Evolutionary conservation across 2,113 vertebrate genomes (phyloP), one percentile per base, ranked within the genome.

Genomic region (Aegotheles bennettii): DNA sequence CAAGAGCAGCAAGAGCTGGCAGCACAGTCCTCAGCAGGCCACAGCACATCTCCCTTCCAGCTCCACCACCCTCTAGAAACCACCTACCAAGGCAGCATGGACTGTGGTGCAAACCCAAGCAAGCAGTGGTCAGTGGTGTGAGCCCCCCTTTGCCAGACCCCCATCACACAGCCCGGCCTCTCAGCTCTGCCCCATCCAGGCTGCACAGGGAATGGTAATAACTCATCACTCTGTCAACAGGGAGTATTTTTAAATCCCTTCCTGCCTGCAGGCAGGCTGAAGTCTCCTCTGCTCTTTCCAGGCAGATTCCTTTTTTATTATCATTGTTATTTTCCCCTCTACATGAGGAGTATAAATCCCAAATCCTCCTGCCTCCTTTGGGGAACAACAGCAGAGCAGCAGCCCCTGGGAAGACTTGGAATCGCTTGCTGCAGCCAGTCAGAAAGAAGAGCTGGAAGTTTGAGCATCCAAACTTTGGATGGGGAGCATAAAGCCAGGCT

Each of bases 191-290:
- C 80, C 84, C 33, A 63, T 53, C 68, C 76, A 9, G 13, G 57
- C 83, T 69, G n/a, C 61, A 60, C 48, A 36, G 61, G n/a, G 45
- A 33, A 4, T 33, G 29, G 29, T 31, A 31, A 6, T 75, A 93
- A 91, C 40, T 95, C 84, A 89, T 81, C 51, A 9, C 43, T 29
- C 65, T 89, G 89, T 87, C 92, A 93, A 51, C 69, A 5, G 65
- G 81, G 84, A 89, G 29, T 93, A 78, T 87, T 94, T 94, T 87
- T 56, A 96, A 82, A 81, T 38, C 78, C n/a, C 65, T 47, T 59
- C 56, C 78, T 91, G 84, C 87, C 65, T 38, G 61, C 65, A 87
- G 87, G 89, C 89, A 92, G 50, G 81, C 94, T 93, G 64, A 63
- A 67, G 43, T 19, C 74, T 85, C 69, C 87, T 78, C 81, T 33